Evolutionary conservation across 2,113 vertebrate species (phyloP), one percentile per base, ranked within the genome.

Genomic region (Zosterops borbonicus): DNA sequence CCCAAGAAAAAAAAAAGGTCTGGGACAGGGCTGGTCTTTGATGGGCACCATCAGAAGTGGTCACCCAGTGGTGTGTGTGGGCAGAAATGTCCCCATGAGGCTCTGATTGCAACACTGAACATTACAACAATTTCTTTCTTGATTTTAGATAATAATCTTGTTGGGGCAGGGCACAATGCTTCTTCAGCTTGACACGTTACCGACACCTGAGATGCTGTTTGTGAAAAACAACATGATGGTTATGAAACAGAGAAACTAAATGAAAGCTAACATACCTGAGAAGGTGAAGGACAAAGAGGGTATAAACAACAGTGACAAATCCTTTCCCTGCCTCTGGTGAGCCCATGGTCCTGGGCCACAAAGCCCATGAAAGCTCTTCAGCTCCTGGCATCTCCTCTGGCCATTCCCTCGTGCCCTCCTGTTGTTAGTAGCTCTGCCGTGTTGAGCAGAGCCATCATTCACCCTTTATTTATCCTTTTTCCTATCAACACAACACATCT

Each of bases 341-440:
- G 47, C 9, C 56, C 24, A 15, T 9, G 24, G 29, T 71, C 49
- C 70, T 62, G 37, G 24, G 25, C 24, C 28, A 4, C 21, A 63
- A 62, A 87, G 10, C 4, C 8, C 37, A 80, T 14, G 13, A 71
- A 63, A 70, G 15, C 6, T 28, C 14, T 80, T 46, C 9, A 46
- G 20, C 11, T 67, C 50, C 12, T 31, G 52, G 5, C 33, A 37
- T 39, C n/a, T 88, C 18, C 23, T 79, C 65, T 49, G 44, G 35
- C 20, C 1, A 0, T 44, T 87, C 24, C 25, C 22, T 50, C 0
- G 0, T 47, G 21, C 63, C 19, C 50, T 75, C 19, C 60, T 14
- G 15, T 14, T 62, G 25, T 21, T 49, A 33, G 29, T 1, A 80
- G 22, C 42, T 70, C 65, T 79, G 77, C 4, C 2, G 27, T 20